These are phyloP conservation scores for Drosophila meridionalis DNA, from an alignment of 2,888 invertebrate species.

Conservation along the genomic window DNA sequence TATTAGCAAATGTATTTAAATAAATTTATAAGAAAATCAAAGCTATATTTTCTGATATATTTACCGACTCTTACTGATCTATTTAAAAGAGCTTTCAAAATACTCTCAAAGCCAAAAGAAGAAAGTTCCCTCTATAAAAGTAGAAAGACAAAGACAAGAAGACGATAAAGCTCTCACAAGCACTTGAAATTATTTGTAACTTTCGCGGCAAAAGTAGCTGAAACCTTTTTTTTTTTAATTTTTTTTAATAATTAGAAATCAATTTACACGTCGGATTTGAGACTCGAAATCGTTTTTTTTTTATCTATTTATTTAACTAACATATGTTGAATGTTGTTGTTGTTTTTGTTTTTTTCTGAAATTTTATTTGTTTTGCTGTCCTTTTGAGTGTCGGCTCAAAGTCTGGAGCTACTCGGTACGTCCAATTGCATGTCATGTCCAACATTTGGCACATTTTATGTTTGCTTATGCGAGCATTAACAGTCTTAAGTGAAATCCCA, in stretches of 20 bases:
- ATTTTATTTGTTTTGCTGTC: constrained; percentile 46
- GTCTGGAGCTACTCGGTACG: constrained; percentile 46
- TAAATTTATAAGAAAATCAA: neutral
- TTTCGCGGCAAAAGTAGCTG: constrained; percentile 50
- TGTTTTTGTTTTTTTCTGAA: neutral
- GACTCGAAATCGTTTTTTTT: constrained; percentile 9
- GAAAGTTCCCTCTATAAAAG: constrained; percentile 12
- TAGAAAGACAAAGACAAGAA: constrained; percentile 7
- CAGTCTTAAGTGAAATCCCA: constrained; percentile 83
- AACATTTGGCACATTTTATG: constrained; percentile 77
- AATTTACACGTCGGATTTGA: constrained; percentile 75
- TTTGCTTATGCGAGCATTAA: constrained; percentile 75
- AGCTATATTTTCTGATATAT: neutral
- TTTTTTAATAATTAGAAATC: constrained; percentile 66
- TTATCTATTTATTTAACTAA: constrained; percentile 13
- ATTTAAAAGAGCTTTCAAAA: neutral
- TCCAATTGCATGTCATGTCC: constrained; percentile 68
- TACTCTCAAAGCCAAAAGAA: neutral
- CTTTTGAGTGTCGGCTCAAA: constrained; percentile 69
- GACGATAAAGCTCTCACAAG: constrained; percentile 16
- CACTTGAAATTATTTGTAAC: constrained; percentile 38
- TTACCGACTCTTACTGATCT: neutral
- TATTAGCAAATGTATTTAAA: neutral
- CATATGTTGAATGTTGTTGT: constrained; percentile 6
- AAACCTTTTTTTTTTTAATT: neutral